Conservation (phyloP, 1,140 invertebrate genomes). For the Drosophila simulans region DNA sequence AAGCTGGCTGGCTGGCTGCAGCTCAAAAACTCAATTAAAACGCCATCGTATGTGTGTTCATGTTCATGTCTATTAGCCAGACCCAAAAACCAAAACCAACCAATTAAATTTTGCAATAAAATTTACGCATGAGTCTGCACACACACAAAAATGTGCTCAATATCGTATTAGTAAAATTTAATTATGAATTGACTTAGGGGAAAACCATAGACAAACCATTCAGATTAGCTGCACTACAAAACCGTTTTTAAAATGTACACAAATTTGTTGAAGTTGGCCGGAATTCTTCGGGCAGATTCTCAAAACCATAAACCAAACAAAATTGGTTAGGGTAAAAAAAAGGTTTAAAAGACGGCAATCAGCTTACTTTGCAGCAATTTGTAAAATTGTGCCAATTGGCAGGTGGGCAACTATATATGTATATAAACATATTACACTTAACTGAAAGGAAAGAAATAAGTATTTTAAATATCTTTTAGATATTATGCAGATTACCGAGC, state of each 20-base stretch:
- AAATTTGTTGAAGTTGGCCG: slow-evolving; percentile 2
- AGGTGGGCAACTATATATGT: no score
- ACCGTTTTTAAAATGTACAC: slow-evolving; percentile 6
- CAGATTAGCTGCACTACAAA: background rate
- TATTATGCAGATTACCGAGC: no score
- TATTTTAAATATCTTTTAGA: background rate
- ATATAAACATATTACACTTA: no score
- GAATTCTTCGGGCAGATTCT: slow-evolving; percentile 11
- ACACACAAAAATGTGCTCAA: slow-evolving; percentile 38
- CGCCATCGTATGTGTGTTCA: slow-evolving; percentile 23
- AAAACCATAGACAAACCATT: background rate
- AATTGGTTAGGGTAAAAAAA: slow-evolving; percentile 12
- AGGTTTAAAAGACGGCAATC: slow-evolving; percentile 13
- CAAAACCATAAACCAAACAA: slow-evolving; percentile 20
- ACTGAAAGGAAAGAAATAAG: no score
- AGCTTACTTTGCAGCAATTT: slow-evolving; percentile 24
- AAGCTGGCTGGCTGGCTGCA: slow-evolving; percentile 12
- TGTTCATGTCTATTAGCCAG: slow-evolving; percentile 25
- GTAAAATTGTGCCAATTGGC: background rate
- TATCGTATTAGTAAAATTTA: slow-evolving; percentile 61
- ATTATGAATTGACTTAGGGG: slow-evolving; percentile 42
- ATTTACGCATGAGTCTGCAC: slow-evolving; percentile 41
- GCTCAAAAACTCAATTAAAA: slow-evolving; percentile 72
- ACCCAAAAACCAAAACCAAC: slow-evolving; percentile 15
- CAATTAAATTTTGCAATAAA: slow-evolving; percentile 70